Percentiles rank a stretch among this genome's conserved stretches.
Evolutionary conservation across 2,113 vertebrate species (phyloP).

Genomic region (Anolis sagrei): DNA sequence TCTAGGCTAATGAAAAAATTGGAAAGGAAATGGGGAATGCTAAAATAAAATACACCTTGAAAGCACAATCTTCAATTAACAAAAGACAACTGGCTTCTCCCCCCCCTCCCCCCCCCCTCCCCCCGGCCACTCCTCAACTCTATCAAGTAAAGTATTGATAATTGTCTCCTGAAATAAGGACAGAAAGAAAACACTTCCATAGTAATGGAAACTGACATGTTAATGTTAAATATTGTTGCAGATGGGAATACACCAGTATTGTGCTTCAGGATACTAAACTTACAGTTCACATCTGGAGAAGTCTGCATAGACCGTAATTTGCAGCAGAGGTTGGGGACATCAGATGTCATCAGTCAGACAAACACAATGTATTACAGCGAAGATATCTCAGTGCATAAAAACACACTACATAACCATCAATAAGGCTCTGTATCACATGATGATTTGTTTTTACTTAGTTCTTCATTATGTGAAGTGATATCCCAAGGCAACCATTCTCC

Average conservation of each 20-base stretch:
- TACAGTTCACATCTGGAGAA: slow-evolving; percentile 45
- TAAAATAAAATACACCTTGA: not conserved
- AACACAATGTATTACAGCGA: slow-evolving; percentile 37
- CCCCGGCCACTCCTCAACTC: too few species aligned
- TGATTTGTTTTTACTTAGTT: slow-evolving; percentile 64
- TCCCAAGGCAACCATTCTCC: slow-evolving; percentile 48
- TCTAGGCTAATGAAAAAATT: not conserved
- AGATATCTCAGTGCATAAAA: slow-evolving; percentile 45
- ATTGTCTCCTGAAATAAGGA: slow-evolving; percentile 21
- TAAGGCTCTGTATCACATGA: slow-evolving; percentile 48
- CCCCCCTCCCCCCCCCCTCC: not conserved
- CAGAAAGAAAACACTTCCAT: not conserved
- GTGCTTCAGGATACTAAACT: slow-evolving; percentile 51
- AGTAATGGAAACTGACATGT: not conserved
- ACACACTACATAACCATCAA: slow-evolving; percentile 31
- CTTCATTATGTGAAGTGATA: slow-evolving; percentile 55
- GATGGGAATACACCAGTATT: slow-evolving; percentile 57
- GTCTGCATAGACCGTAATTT: slow-evolving; percentile 39
- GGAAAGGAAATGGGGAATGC: not conserved
- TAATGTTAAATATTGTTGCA: slow-evolving; percentile 49
- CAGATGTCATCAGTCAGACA: slow-evolving; percentile 45
- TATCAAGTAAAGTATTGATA: slow-evolving; percentile 2
- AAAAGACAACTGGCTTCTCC: not conserved
- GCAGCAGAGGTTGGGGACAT: slow-evolving; percentile 31
- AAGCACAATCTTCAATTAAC: not conserved